Evolutionary conservation across 2,797 vertebrate genomes (phyloP), one percentile per base, ranked within the genome.

Genomic region (Champsocephalus gunnari): DNA sequence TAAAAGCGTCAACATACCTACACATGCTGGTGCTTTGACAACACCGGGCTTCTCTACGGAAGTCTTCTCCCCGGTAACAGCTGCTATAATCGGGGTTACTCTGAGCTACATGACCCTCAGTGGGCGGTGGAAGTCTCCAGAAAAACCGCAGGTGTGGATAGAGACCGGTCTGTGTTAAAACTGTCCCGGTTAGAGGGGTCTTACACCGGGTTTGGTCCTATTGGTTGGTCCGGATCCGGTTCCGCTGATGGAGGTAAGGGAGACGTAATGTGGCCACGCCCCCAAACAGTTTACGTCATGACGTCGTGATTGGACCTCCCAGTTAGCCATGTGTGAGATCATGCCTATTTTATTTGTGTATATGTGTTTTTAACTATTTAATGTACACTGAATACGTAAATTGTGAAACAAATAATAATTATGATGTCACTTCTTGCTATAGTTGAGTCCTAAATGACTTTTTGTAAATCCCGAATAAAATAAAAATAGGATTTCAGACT

Each of bases 51-150:
- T 5, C 55, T 57, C 5, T 41, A 3, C 85, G 82, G 87, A 90
- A 92, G 86, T 85, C 55, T 67, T 6, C 13, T 21, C 34, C 16
- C 64, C 0, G 69, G n/a, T 32, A 10, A 32, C 65, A 16, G 48
- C 67, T 21, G 43, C 60, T 12, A 79, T 66, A 71, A 80, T 82
- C 75, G 88, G 82, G 51, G 61, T 76, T 21, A 59, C 9, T 59
- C 9, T 4, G 45, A 34, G 49, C 60, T 44, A 6, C 66, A 24
- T 5, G 8, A 2, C 56, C 12, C 45, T 1, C 48, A 3, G 3
- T 47, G 43, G 8, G 9, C n/a, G 12, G 12, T 4, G 43, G 61
- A 66, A 65, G 43, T 58, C 47, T 13, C 43, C 47, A 9, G 43
- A 48, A 63, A 17, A 14, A 57, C 71, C 2, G 49, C 4, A 0